Conservation (phyloP, 2,888 invertebrate species). For the Bhutanitis thaidina region DNA sequence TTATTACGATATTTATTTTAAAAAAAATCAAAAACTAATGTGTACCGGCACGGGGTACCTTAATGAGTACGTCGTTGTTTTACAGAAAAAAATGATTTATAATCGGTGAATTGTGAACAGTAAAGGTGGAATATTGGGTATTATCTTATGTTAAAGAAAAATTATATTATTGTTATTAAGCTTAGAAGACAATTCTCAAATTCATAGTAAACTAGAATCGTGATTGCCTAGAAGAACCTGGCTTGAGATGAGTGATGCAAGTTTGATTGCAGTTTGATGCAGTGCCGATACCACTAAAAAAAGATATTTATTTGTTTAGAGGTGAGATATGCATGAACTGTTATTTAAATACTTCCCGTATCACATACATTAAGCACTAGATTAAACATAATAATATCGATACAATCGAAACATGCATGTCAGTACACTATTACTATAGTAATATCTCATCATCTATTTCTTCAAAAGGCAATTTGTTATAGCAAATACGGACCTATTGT, state of each 20-base stretch:
- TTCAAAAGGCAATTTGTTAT: slow-evolving; percentile 64
- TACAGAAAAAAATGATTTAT: slow-evolving; percentile 58
- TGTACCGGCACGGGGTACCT: slow-evolving; percentile 51
- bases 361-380: no score
- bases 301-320: no score
- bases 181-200: no score
- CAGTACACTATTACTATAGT: slow-evolving; percentile 17
- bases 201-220: no score
- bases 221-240: no score
- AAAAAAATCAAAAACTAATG: slow-evolving; percentile 23
- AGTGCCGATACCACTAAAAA: no score
- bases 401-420: neutral
- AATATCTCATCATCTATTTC: slow-evolving; percentile 61
- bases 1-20: slow-evolving; percentile 25
- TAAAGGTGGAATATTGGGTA: slow-evolving; percentile 57
- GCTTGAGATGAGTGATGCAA: no score
- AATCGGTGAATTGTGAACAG: slow-evolving; percentile 60
- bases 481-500: slow-evolving; percentile 61
- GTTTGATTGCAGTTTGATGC: no score
- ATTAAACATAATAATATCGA: neutral
- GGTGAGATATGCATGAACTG: no score
- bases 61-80: slow-evolving; percentile 64
- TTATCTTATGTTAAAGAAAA: neutral
- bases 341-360: no score
- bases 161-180: no score